Evolutionary conservation across 1,140 invertebrate genomes (phyloP), one percentile per base, ranked within the genome.

Genomic region (Bilobella aurantiaca): DNA sequence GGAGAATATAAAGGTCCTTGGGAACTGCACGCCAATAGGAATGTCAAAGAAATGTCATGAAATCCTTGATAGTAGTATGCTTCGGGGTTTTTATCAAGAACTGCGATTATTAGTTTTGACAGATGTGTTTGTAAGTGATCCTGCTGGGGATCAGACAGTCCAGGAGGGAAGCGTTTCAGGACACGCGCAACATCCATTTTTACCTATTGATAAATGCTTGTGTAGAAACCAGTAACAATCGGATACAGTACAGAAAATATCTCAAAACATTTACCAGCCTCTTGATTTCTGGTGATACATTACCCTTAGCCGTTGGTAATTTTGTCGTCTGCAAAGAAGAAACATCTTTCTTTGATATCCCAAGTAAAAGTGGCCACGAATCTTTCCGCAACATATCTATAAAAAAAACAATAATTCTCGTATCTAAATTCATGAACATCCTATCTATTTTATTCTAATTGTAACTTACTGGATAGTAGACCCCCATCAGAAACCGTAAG

Each of bases 21-120:
- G 3, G 68, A 62, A 31, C 66, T 65, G 49, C 60, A 65, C 8
- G 69, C 71, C 18, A 73, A 47, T 3, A 73, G 65, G 66, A 73
- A 69, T 62, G 71, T 73, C 12, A 73, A 37, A 2, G 67, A 73
- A 28, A 73, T 73, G 42, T 73, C 71, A 49, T 73, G 71, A 49
- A 73, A 73, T 59, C 71, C 71, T 66, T 73, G 71, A 57, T 73
- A 73, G 29, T 73, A 73, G 49, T 69, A 63, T 14, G 66, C 68
- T 25, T 56, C 14, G 1, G 68, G 71, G 37, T 68, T 69, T 29
- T 69, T 60, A 53, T 73, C 62, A 23, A 73, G 57, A 31, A 64
- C 37, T 3, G 68, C 37, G 21, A 63, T 65, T 3, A 73, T 70
- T 16, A 73, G 46, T 29, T 58, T 68, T 21, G 59, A 68, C 23